Evolutionary conservation across 2,113 vertebrate species (phyloP), one percentile per base, ranked within the genome.

Genomic region (Saccopteryx bilineata): DNA sequence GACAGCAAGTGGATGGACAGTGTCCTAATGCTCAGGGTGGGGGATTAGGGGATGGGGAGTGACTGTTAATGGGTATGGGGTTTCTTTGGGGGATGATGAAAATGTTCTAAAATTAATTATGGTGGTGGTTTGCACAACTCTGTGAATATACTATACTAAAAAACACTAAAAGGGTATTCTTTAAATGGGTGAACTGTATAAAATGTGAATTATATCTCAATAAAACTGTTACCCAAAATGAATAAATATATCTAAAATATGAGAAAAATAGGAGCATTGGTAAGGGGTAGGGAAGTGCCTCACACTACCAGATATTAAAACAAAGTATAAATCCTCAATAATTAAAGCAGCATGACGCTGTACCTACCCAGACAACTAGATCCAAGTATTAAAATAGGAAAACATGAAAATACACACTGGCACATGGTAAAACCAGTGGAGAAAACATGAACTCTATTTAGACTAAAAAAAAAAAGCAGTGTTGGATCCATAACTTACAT

Each of bases 211-310:
- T 76, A 5, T 31, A 54, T 26, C 48, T 56, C 33, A n/a, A 63
- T 72, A 33, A 86, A 86, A 33, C 33, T 80, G 21, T 50, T 66
- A 52, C 28, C 54, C 39, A 3, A 82, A 33, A 60, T 23, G 72
- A 69, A 50, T 18, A 84, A 48, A 74, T 18, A 58, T 1, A 58
- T 39, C 39, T 28, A 33, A 92, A 78, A 24, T 56, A 78, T 52
- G 0, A 69, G 54, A 52, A 63, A 66, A 85, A 21, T 7, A 61
- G 61, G n/a, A 48, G 31, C 1, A 21, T 21, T 33, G 21, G n/a
- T 12, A 12, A 8, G 14, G n/a, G 28, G 6, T 0, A 3, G 39
- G 50, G 52, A 1, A 14, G 58, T 13, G n/a, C 58, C n/a, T 33
- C 21, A 60, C 50, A 24, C 21, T 21, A 56, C 31, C 14, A 14